Percentiles rank a stretch among this genome's conserved stretches.
phyloP scores from a whole-genome alignment of 2,888 invertebrate genomes.

The Polydrusus tereticollis region DNA sequence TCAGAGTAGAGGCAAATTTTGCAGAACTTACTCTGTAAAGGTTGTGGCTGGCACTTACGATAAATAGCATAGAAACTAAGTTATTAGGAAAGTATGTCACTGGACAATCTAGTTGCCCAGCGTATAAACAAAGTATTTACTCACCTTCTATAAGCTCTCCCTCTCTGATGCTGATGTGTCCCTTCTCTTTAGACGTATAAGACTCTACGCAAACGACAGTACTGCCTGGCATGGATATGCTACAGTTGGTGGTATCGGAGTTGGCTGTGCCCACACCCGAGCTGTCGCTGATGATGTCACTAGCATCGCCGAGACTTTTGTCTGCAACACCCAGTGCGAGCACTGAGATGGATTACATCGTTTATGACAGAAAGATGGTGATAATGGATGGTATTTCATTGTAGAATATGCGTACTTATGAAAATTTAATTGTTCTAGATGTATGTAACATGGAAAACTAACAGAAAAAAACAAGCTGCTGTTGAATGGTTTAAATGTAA shows the following conservation, averaged over 20 bases:
- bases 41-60: no score
- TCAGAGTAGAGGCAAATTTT: no score
- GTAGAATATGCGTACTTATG: neutral
- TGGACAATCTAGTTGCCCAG: no score
- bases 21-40: no score
- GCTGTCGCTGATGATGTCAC: constrained; percentile 93
- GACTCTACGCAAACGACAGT: constrained; percentile 90
- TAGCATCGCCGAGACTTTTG: constrained; percentile 90
- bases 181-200: constrained; percentile 79
- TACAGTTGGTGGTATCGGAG: constrained; percentile 85
- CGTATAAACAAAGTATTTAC: constrained; percentile 18
- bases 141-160: constrained; percentile 93
- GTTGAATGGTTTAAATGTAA: no score
- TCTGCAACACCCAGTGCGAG: constrained; percentile 75
- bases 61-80: no score
- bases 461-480: no score
- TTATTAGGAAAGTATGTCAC: no score
- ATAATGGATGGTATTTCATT: neutral
- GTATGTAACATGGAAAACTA: no score
- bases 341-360: constrained; percentile 59
- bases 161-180: constrained; percentile 85
- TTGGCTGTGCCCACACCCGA: constrained; percentile 92
- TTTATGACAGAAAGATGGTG: constrained; percentile 21
- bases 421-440: no score
- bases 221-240: constrained; percentile 84